Percentiles rank a stretch among this genome's conserved stretches.
These are phyloP conservation scores for Gerris lacustris DNA, from an alignment of 2,888 invertebrate genomes.

Conservation along the genomic window DNA sequence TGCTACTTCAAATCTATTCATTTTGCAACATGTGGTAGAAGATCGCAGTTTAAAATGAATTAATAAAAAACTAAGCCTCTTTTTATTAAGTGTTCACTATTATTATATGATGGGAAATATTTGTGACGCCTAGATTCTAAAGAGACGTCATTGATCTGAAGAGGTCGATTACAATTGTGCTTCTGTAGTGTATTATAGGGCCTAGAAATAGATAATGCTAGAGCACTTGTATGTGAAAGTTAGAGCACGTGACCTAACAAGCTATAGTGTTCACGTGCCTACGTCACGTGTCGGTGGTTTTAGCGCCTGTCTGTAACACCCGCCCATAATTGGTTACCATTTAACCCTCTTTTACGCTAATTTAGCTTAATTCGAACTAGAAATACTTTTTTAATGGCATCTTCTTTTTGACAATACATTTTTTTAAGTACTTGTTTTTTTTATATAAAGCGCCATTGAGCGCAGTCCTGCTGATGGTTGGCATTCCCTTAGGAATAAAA, in stretches of 20 bases:
- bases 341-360: neutral
- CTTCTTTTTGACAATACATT: neutral
- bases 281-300: neutral
- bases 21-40: too few species aligned
- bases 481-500: too few species aligned
- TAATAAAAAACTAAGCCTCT: neutral
- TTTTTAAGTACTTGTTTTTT: neutral
- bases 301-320: neutral
- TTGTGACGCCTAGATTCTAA: too few species aligned
- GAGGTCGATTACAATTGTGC: too few species aligned
- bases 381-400: neutral
- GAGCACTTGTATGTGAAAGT: neutral
- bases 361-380: neutral
- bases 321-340: neutral
- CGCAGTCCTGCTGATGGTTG: too few species aligned
- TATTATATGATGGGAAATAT: neutral
- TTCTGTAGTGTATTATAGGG: neutral
- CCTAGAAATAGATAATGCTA: neutral
- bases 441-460: too few species aligned
- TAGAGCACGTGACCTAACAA: neutral
- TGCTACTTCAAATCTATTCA: too few species aligned
- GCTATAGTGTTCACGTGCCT: neutral
- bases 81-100: neutral
- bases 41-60: too few species aligned
- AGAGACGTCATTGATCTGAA: too few species aligned